These are phyloP conservation scores for Siderastrea radians DNA, from an alignment of 92 coral and sea anemone genomes.

Conservation along the genomic window DNA sequence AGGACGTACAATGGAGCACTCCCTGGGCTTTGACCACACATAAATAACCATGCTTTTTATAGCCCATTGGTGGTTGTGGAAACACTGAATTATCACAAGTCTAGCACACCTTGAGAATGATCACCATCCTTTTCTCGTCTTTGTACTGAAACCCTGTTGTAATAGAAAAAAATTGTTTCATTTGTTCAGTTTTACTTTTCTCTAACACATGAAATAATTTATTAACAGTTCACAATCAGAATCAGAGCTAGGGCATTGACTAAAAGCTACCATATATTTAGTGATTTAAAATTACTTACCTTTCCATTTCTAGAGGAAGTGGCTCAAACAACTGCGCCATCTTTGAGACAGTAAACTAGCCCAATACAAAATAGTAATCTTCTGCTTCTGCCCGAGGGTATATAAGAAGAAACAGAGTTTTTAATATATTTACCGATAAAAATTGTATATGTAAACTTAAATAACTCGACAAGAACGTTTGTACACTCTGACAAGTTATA, in stretches of 20 bases:
- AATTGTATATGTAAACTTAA: too few relatives aligned
- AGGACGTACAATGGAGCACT: too few relatives aligned
- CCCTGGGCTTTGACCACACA: too few relatives aligned
- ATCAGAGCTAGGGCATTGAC: background rate
- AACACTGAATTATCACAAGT: background rate
- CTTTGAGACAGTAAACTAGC: background rate
- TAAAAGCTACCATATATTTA: background rate
- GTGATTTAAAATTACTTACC: constrained; percentile 16
- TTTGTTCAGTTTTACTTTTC: too few relatives aligned
- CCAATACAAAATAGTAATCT: background rate
- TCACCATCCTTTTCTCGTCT: constrained; percentile 21
- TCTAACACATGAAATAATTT: background rate
- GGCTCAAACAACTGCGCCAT: constrained; percentile 63
- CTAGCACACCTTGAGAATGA: constrained; percentile 20
- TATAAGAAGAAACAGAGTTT: background rate
- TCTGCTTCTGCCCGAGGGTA: background rate
- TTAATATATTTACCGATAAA: too few relatives aligned
- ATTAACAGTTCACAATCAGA: background rate
- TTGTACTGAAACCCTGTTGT: background rate
- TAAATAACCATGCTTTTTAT: background rate
- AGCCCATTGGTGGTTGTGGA: background rate
- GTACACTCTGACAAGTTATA: too few relatives aligned
- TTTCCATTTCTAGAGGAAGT: constrained; percentile 65
- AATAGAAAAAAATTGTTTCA: background rate
- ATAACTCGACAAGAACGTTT: too few relatives aligned